These are phyloP conservation scores for Rhagologus leucostigma DNA, from an alignment of 2,113 vertebrate species.

Conservation along the genomic window DNA sequence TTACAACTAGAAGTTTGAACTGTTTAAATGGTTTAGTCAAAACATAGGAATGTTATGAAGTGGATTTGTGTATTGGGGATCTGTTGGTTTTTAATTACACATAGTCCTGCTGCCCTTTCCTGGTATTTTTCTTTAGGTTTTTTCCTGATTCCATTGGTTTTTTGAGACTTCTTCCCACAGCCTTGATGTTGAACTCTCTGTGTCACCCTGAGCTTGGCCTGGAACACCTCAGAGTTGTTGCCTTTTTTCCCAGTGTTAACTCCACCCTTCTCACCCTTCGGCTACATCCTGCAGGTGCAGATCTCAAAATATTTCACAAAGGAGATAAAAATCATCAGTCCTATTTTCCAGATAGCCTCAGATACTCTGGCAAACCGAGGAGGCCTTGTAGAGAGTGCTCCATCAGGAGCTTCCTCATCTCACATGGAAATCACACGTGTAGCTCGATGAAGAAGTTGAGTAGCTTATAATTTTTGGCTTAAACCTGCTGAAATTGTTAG, in stretches of 20 bases:
- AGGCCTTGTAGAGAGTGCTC: not conserved
- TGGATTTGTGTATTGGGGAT: not conserved
- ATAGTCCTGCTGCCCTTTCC: not conserved
- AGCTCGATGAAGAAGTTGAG: not conserved
- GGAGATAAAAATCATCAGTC: not conserved
- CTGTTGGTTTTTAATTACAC: not conserved
- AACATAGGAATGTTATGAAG: not conserved
- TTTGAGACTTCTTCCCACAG: not conserved
- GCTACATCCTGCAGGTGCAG: not conserved
- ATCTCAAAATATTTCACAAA: not conserved
- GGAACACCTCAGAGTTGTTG: not conserved
- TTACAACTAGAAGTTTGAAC: not conserved
- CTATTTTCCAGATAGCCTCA: not conserved
- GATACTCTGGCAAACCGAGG: not conserved
- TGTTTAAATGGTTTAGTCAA: not conserved
- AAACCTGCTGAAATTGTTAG: not conserved
- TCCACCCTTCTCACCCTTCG: not conserved
- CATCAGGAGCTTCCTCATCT: not conserved
- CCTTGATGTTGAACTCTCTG: not conserved
- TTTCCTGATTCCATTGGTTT: not conserved
- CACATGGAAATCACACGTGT: fast-evolving
- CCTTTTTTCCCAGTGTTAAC: not conserved
- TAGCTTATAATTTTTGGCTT: not conserved
- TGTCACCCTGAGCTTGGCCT: not conserved
- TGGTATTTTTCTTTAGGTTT: not conserved